Base-by-base conservation (phyloP, 2,113 vertebrate species). In the Etheostoma spectabile region DNA sequence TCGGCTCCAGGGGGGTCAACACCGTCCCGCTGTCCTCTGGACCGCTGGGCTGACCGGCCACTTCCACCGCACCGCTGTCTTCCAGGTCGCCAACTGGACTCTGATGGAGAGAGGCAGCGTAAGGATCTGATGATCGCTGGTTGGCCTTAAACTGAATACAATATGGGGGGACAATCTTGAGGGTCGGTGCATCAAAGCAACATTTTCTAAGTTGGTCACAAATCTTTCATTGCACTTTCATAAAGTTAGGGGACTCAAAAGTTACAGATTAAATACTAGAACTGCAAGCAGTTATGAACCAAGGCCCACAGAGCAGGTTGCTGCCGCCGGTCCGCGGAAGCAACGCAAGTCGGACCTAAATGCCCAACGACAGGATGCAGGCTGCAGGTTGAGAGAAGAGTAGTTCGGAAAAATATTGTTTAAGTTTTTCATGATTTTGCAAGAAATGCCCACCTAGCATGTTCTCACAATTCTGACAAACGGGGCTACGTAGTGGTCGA, bases 1-100 rank as follows among this genome's bases (percentile, higher is more conserved):
- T 99, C 59, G 98, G 98, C 94, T 99, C 96, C 93, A 99, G 94
- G 12, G 98, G 97, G 4, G 98, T 99, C 89, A 99, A 91, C 86
- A 99, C 95, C 1, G 97, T 96, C 82, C 96, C 97, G 88, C 96
- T 97, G 87, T 96, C 97, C 88, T 98, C 98, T 6, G 96, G 94
- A 1, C 96, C 97, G 0, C 95, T 93, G 4, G 86, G 90, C 89
- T 96, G 96, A 83, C 96, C 96, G 85, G 95, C 96, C 71, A 97
- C 95, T 74, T 98, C 98, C 91, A 98, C 91, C 0, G 95, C 96
- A 3, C 96, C 96, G 30, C 95, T 95, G 93, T 99, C 97, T 53
- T 98, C 97, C 22, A 97, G 94, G 56, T 98, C 97, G 67, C 96
- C 96, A 38, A 96, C 97, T 16, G 97, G 97, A 94, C 97, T 99